Evolutionary conservation across 2,113 vertebrate genomes (phyloP).

Genomic region (Bagarius yarrelli): DNA sequence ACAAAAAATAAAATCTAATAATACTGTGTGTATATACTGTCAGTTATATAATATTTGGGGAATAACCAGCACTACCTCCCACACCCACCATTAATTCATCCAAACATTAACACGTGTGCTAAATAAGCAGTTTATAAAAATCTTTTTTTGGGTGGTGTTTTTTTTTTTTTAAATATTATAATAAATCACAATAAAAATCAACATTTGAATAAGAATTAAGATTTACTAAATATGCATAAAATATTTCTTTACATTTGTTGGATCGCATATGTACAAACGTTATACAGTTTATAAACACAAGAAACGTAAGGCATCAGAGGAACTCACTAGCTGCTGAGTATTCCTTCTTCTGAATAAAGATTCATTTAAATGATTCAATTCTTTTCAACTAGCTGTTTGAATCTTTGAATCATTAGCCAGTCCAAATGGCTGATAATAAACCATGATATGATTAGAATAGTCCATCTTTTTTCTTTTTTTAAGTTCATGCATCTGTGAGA

Average conservation of each 20-base stretch:
- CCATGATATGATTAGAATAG: not conserved
- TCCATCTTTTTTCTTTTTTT: no score
- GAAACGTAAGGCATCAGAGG: conserved; percentile 9
- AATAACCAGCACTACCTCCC: conserved; percentile 22
- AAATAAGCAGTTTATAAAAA: conserved; percentile 17
- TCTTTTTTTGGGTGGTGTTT: not conserved
- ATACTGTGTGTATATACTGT: conserved; percentile 11
- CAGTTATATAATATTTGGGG: not conserved
- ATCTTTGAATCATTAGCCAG: not conserved
- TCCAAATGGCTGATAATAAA: not conserved
- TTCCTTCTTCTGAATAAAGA: not conserved
- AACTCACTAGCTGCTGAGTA: not conserved
- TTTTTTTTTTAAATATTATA: not conserved
- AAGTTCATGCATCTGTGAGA: not conserved
- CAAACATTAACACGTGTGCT: conserved; percentile 30
- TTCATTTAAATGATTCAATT: not conserved
- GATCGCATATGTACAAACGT: conserved; percentile 41
- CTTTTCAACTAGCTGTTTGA: not conserved
- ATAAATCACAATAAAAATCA: not conserved
- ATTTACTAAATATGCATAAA: conserved; percentile 30
- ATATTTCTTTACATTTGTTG: conserved; percentile 43
- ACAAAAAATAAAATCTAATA: conserved; percentile 40
- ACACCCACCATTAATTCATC: conserved; percentile 21
- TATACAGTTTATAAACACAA: conserved; percentile 10
- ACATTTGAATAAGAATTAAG: not conserved